Evolutionary conservation across 1,140 invertebrate species (phyloP), one percentile per base, ranked within the genome.

Genomic region (Tetragnatha versicolor): DNA sequence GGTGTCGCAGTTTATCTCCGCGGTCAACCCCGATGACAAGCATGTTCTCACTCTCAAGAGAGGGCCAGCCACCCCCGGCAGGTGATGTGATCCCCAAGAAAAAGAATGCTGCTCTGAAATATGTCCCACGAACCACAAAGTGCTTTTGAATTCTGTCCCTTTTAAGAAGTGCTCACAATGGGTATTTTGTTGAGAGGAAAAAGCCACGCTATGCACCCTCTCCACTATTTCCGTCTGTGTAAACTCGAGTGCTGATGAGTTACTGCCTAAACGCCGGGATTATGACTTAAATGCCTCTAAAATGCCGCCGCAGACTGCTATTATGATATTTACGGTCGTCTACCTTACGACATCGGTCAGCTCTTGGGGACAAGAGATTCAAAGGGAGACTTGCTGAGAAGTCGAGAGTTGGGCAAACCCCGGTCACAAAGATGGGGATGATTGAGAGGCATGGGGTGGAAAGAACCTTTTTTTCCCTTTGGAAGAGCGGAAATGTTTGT

Each of bases 91-190:
- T 14, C 12, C 14, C 4, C 20, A 51, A 31, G 33, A 27, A 60
- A 55, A 45, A 27, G 7, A 42, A 42, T 72, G 53, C 53, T n/a
- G n/a, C n/a, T 61, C 35, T 73, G 61, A 73, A 73, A 73, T 73
- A 73, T 73, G 55, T 73, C 33, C 25, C 55, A 39, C 20, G 37
- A 73, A 61, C 70, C 70, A 61, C 70, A 73, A 73, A 73, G 55
- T 73, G 55, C 70, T 73, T 73, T 73, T 33, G 70, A 73, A 73
- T 73, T 73, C 49, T 60, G 39, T 73, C 39, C 70, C 39, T 61
- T 73, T 73, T 61, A 73, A 73, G 70, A 35, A 61, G 20, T 61
- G 60, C 47, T n/a, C 14, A 73, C 70, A 73, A 73, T 73, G 14
- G 70, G 42, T 51, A 10, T 73, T 55, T 61, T 73, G 53, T 61